Evolutionary conservation across 1,140 invertebrate genomes (phyloP).

Genomic region (Phthorimaea operculella): DNA sequence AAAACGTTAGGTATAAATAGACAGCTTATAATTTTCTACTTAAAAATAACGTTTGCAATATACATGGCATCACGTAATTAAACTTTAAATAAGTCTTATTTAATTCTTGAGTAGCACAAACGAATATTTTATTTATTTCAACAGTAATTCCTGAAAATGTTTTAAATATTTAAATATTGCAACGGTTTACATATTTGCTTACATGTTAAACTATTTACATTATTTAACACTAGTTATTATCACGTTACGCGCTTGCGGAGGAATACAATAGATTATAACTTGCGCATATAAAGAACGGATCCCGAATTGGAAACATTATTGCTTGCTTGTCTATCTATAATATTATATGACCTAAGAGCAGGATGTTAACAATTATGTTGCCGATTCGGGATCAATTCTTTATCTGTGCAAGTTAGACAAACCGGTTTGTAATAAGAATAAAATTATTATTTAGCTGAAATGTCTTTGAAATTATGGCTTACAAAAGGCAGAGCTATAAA

Average conservation of each 20-base stretch:
- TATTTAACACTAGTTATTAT: conserved; percentile 58
- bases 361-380: too few species aligned
- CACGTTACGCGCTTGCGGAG: conserved; percentile 51
- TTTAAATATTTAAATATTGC: conserved; percentile 20
- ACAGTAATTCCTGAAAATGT: conserved; percentile 23
- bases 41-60: conserved; percentile 35
- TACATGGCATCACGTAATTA: conserved; percentile 35
- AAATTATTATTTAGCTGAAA: too few species aligned
- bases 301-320: too few species aligned
- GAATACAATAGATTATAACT: too few species aligned
- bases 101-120: conserved; percentile 20
- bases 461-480: too few species aligned
- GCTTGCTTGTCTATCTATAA: too few species aligned
- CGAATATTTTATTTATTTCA: conserved; percentile 15
- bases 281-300: too few species aligned
- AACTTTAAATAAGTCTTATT: conserved; percentile 27
- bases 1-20: conserved; percentile 20
- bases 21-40: conserved; percentile 35
- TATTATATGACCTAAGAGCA: too few species aligned
- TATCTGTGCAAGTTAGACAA: too few species aligned
- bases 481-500: too few species aligned
- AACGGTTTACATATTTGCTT: conserved; percentile 31
- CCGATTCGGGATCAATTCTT: too few species aligned
- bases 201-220: conserved; percentile 46
- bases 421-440: too few species aligned